phyloP scores from a whole-genome alignment of 2,797 vertebrate species.

The Knipowitschia caucasica region DNA sequence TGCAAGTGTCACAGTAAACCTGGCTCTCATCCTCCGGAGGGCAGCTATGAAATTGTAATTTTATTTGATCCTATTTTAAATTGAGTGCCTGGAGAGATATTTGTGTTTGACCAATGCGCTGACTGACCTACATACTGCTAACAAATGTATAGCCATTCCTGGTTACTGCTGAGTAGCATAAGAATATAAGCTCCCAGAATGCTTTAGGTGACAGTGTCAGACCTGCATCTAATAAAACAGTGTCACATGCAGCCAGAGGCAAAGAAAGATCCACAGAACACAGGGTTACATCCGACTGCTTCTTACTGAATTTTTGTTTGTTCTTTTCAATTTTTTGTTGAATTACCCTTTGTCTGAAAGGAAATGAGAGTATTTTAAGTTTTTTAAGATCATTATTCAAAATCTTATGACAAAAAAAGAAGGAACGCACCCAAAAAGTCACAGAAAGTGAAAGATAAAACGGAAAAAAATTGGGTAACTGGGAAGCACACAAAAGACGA shows the following conservation, averaged over 20 bases:
- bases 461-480: no score
- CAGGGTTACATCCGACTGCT: slow-evolving; percentile 26
- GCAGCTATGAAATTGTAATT: slow-evolving; percentile 20
- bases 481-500: background rate
- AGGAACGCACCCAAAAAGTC: no score
- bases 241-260: slow-evolving; percentile 22
- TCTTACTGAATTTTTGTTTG: slow-evolving; percentile 18
- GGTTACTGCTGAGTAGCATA: slow-evolving; percentile 1
- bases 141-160: slow-evolving; percentile 18
- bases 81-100: slow-evolving; percentile 10
- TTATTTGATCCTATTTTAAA: slow-evolving; percentile 7
- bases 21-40: slow-evolving; percentile 3
- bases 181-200: slow-evolving; percentile 21
- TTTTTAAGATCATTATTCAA: slow-evolving; percentile 9
- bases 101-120: slow-evolving; percentile 22
- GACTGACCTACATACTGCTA: slow-evolving; percentile 47
- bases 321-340: no score
- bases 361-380: background rate
- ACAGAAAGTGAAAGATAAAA: no score
- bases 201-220: slow-evolving; percentile 13
- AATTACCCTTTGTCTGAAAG: slow-evolving; percentile 23
- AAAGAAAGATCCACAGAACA: slow-evolving; percentile 13
- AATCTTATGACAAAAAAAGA: no score
- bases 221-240: slow-evolving; percentile 34
- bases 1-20: slow-evolving; percentile 4